Conservation (phyloP, 2,888 invertebrate genomes). For the Zaprionus lineosus region DNA sequence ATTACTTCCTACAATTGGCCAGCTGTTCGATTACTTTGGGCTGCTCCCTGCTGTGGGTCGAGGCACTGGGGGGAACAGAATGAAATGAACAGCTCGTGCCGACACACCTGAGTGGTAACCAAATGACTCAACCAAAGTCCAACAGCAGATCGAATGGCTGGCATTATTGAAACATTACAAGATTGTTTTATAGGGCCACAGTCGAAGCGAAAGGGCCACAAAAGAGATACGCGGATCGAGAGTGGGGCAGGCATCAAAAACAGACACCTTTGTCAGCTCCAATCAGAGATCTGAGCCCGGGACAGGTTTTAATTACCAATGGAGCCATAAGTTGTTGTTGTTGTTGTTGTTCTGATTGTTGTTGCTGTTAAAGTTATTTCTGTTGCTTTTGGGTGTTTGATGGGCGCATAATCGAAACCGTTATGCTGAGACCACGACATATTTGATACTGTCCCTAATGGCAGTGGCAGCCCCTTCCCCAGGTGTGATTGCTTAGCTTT, state of each 20-base stretch:
- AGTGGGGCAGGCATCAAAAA: constrained; percentile 5
- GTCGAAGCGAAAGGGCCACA: constrained; percentile 51
- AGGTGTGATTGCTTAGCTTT: too few species aligned
- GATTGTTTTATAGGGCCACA: constrained; percentile 62
- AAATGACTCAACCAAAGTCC: constrained; percentile 37
- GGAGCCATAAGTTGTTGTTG: constrained; percentile 21
- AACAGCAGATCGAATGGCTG: constrained; percentile 50
- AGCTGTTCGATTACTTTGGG: constrained; percentile 38
- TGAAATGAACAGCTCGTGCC: constrained; percentile 62
- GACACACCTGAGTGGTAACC: constrained; percentile 65
- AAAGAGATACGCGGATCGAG: constrained; percentile 19
- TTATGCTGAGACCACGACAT: constrained; percentile 42
- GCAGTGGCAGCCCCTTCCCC: not conserved
- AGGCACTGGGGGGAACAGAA: constrained; percentile 15
- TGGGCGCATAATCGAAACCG: constrained; percentile 61
- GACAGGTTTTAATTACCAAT: constrained; percentile 61
- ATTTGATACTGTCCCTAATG: constrained; percentile 33
- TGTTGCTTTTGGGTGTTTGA: constrained; percentile 44
- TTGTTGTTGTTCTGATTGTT: too few species aligned
- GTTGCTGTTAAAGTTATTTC: constrained; percentile 6
- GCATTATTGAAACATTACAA: constrained; percentile 66
- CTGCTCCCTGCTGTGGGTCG: constrained; percentile 16
- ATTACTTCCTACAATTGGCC: too few species aligned
- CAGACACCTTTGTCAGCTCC: constrained; percentile 50
- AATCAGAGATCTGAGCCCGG: constrained; percentile 52